phyloP scores from a whole-genome alignment of 1,140 invertebrate species.

The Trissolcus basalis region DNA sequence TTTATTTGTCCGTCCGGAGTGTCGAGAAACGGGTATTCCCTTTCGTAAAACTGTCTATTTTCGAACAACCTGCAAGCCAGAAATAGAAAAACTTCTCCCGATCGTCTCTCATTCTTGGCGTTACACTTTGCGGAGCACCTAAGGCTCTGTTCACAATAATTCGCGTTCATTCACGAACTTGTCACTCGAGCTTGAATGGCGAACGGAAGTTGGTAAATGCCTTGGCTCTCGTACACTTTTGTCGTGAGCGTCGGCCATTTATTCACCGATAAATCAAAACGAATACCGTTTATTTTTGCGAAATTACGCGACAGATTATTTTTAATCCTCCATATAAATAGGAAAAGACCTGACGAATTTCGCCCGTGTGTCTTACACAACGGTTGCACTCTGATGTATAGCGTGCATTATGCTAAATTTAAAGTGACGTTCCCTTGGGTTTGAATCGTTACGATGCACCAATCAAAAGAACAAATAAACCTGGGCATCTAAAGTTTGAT shows the following conservation, averaged over 20 bases:
- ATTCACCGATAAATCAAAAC: slow-evolving; percentile 14
- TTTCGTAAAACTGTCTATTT: slow-evolving; percentile 29
- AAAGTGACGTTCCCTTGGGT: slow-evolving; percentile 5
- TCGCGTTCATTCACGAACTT: slow-evolving; percentile 28
- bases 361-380: slow-evolving; percentile 14
- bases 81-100: slow-evolving; percentile 22
- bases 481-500: no score
- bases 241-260: background rate
- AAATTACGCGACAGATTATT: slow-evolving; percentile 29
- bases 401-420: slow-evolving; percentile 32
- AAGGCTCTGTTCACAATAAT: slow-evolving; percentile 38
- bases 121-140: slow-evolving; percentile 30
- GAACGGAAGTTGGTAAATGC: background rate
- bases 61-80: slow-evolving; percentile 15
- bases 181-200: slow-evolving; percentile 26
- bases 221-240: background rate
- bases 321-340: slow-evolving; percentile 35
- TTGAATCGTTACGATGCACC: slow-evolving; percentile 9
- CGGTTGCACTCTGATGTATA: slow-evolving; percentile 15
- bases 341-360: slow-evolving; percentile 31
- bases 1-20: background rate
- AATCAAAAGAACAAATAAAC: slow-evolving; percentile 32
- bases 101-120: slow-evolving; percentile 5
- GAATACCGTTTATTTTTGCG: slow-evolving; percentile 18
- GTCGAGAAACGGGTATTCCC: slow-evolving; percentile 28